Base-by-base conservation (phyloP, 1,140 invertebrate genomes). In the Atta cephalotes region DNA sequence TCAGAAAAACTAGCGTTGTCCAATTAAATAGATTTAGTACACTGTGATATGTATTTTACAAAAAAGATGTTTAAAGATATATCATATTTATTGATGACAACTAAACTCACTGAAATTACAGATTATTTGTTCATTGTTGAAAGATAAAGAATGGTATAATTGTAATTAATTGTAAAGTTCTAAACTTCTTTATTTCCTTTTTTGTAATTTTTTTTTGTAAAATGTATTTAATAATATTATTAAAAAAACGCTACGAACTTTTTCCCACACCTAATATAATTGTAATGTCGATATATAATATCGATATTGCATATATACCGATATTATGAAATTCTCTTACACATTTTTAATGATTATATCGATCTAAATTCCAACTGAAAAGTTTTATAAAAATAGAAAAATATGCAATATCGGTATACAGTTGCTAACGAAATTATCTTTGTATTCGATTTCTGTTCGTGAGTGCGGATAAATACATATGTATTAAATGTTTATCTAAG, bases 401-500 rank as follows among this genome's bases (percentile, higher is more conserved):
- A 68, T 45, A 66, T 18, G 3, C 3, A 21, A 68, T 31, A 49
- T 63, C 62, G 63, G 10, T 35, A 35, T 63, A 31, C 14, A 70
- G 1, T 16, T 51, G 21, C 39, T 70, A 49, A 25, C 12, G 21
- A 51, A 70, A 28, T 51, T 21, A 49, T 49, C 9, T 39, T n/a
- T 10, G 31, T 51, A 70, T 70, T 70, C 66, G 6, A 12, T 70
- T 45, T 68, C 65, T 70, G 45, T 70, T 70, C 21, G 14, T 16
- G 6, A 49, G 21, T 25, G 49, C 35, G 12, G 21, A 58, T 79
- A 66, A 56, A 78, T 82, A 80, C 51, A 60, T 77, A 82, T 5
- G 70, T 60, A 85, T 53, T 82, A 72, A 81, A 84, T 80, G 76
- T 88, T 45, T 90, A 62, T 71, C 21, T 81, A 90, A 70, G 12